These are phyloP conservation scores for Acropora yongei DNA, from an alignment of 64 coral and sea anemone genomes.

Conservation along the genomic window DNA sequence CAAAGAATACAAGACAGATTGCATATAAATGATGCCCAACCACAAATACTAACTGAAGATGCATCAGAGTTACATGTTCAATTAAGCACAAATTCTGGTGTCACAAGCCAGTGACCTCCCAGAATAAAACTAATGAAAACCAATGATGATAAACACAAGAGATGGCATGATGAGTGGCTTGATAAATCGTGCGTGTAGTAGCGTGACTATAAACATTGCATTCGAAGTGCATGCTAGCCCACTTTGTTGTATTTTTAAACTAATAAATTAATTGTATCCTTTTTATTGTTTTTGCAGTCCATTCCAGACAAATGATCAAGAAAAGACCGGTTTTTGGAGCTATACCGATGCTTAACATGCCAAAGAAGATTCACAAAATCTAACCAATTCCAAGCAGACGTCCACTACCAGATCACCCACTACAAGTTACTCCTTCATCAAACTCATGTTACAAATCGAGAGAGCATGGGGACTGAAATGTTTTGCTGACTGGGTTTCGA, in stretches of 20 bases:
- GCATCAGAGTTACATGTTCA: conserved; percentile 15
- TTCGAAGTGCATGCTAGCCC: too few species aligned
- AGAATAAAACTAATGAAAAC: conserved; percentile 29
- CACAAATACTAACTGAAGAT: conserved; percentile 39
- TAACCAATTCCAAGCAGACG: neutral
- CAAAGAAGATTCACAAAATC: neutral
- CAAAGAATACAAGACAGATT: conserved; percentile 6
- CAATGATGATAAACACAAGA: neutral
- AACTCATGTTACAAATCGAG: neutral
- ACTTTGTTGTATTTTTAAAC: too few species aligned
- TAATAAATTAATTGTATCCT: neutral
- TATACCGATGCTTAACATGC: neutral
- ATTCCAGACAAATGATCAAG: too few species aligned
- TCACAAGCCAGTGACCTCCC: neutral
- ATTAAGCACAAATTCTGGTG: neutral
- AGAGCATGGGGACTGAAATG: neutral
- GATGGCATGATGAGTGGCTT: too few species aligned
- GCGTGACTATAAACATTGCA: too few species aligned
- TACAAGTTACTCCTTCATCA: neutral
- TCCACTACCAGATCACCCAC: neutral
- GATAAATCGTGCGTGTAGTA: too few species aligned
- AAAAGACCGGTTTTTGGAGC: too few species aligned
- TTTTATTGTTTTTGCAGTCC: too few species aligned
- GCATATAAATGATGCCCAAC: conserved; percentile 24
- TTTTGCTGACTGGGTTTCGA: conserved; percentile 6